phyloP scores from a whole-genome alignment of 2,888 invertebrate species.

The Eristalinus aeneus region DNA sequence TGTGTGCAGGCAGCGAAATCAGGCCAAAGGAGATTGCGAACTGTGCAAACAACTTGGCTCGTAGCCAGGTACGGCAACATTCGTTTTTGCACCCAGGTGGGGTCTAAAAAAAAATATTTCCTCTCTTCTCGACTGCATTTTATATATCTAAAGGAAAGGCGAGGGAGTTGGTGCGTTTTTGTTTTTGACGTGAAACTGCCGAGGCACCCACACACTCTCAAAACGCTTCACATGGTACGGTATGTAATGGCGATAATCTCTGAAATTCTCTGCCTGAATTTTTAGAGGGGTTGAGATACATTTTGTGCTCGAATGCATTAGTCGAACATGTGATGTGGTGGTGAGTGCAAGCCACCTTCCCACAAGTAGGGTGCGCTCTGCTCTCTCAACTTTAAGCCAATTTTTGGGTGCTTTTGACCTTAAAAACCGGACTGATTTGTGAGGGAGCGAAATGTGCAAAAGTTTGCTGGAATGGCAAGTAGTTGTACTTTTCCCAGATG shows the following conservation, averaged over 20 bases:
- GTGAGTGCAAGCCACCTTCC: neutral
- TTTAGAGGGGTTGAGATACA: neutral
- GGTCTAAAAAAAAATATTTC: neutral
- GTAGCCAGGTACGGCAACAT: conserved; percentile 37
- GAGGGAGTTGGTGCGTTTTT: neutral
- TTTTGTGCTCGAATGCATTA: neutral
- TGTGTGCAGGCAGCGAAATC: conserved; percentile 16
- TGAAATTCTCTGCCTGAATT: neutral
- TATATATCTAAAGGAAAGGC: neutral
- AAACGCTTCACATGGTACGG: neutral
- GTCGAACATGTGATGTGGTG: neutral
- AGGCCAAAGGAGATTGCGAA: conserved; percentile 50
- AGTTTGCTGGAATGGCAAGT: conserved; percentile 38
- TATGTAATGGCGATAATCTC: too few species aligned
- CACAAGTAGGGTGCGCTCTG: neutral
- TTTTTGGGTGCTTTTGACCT: conserved; percentile 29
- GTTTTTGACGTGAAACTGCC: conserved; percentile 36
- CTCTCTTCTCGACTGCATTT: conserved; percentile 28
- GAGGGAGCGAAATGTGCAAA: conserved; percentile 36
- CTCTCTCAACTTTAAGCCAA: conserved; percentile 58
- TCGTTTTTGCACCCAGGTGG: neutral
- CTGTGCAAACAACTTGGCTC: conserved; percentile 43
- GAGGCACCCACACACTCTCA: conserved; percentile 35
- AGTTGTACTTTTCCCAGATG: conserved; percentile 33
- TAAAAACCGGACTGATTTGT: conserved; percentile 37